A percentile compares a stretch with the other conserved stretches of the same genome.
Conservation (phyloP, 1,140 invertebrate species). For the Penaeus chinensis region DNA sequence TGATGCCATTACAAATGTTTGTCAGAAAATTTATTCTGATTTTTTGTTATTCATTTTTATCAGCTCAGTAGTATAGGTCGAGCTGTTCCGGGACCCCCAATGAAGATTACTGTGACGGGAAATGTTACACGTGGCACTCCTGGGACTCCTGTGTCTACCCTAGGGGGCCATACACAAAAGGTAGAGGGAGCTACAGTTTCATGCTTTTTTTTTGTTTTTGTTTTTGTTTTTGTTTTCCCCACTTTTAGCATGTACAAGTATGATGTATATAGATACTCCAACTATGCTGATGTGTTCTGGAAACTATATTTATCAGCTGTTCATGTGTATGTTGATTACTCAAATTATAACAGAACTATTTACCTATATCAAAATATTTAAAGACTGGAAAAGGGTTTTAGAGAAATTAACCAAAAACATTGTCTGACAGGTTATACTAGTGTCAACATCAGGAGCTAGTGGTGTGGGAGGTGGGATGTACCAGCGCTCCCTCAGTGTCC, state of each 20-base stretch:
- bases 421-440: constrained; percentile 39
- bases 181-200: not conserved
- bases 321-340: too few species aligned
- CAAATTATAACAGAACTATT: too few species aligned
- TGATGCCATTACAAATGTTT: not conserved
- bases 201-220: not conserved
- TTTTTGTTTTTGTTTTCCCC: too few species aligned
- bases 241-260: not conserved
- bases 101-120: constrained; percentile 50
- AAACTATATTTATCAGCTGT: too few species aligned
- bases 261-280: too few species aligned
- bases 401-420: too few species aligned
- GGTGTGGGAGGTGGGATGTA: constrained; percentile 50
- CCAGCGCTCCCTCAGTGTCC: constrained; percentile 51
- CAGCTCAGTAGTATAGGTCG: constrained; percentile 38
- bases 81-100: constrained; percentile 41
- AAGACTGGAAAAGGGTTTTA: too few species aligned
- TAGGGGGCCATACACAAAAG: constrained; percentile 47
- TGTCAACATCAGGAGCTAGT: constrained; percentile 54
- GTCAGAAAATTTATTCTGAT: not conserved
- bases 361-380: too few species aligned
- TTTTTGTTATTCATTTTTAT: not conserved
- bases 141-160: constrained; percentile 40
- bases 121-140: constrained; percentile 45
- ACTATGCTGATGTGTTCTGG: too few species aligned